phyloP scores from a whole-genome alignment of 2,888 invertebrate genomes.

The Lepidonotus clava region DNA sequence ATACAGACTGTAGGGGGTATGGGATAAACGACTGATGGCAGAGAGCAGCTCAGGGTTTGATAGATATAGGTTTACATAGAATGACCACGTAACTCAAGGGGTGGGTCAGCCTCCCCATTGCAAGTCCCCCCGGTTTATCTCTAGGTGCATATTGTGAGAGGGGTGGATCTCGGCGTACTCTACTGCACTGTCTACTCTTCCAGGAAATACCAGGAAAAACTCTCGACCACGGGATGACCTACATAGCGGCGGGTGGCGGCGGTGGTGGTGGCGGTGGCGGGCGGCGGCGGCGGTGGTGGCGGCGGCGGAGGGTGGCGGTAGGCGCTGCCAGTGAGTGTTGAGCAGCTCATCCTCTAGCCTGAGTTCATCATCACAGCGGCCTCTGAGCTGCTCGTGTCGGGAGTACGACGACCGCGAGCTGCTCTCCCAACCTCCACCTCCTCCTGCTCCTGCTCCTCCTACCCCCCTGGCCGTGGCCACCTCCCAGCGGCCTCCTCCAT shows the following conservation, averaged over 20 bases:
- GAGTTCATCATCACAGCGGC: neutral
- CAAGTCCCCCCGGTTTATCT: no score
- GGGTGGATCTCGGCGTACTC: neutral
- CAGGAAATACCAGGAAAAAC: constrained; percentile 4
- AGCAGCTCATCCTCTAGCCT: neutral
- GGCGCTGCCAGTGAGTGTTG: neutral
- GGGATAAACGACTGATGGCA: no score
- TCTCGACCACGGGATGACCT: neutral
- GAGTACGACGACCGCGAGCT: no score
- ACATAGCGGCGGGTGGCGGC: constrained; percentile 9
- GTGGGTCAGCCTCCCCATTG: no score
- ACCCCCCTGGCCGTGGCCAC: neutral
- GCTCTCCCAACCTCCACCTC: neutral
- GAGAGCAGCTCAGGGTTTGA: no score
- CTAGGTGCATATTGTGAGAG: no score
- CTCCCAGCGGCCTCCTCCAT: neutral
- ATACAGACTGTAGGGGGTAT: no score
- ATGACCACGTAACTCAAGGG: no score
- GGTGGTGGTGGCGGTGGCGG: neutral
- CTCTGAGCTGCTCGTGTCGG: constrained; percentile 2
- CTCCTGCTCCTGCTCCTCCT: neutral
- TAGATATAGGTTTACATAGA: no score
- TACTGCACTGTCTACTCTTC: constrained; percentile 7
- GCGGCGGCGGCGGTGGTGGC: neutral
- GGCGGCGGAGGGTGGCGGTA: no score